Percentiles rank a stretch among this genome's conserved stretches.
These are phyloP conservation scores for Dusona sp. DNA, from an alignment of 2,888 invertebrate species.

Conservation along the genomic window DNA sequence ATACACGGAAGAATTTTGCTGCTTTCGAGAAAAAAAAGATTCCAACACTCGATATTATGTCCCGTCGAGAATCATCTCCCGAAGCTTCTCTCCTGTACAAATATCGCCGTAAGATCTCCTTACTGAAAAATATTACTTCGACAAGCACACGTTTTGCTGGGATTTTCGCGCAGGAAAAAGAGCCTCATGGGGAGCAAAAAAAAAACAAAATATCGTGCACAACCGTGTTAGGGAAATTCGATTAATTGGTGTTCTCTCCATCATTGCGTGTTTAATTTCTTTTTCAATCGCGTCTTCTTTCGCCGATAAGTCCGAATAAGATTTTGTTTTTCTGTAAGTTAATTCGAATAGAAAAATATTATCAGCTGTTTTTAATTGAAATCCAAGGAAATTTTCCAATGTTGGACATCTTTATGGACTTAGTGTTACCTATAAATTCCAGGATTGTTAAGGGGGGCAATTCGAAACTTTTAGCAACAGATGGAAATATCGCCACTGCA, in stretches of 20 bases:
- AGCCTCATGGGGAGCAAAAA: background rate
- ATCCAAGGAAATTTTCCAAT: background rate
- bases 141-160: background rate
- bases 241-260: background rate
- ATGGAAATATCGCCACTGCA: background rate
- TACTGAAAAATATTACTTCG: background rate
- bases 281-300: background rate
- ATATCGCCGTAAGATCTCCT: slow-evolving; percentile 27
- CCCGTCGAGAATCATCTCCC: slow-evolving; percentile 48
- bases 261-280: too few relatives aligned
- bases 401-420: background rate
- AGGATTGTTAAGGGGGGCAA: background rate
- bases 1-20: slow-evolving; percentile 61
- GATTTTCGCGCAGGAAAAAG: slow-evolving; percentile 13
- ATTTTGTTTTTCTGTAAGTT: too few relatives aligned
- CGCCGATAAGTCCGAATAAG: too few relatives aligned
- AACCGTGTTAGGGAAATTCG: background rate
- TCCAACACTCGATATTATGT: slow-evolving; percentile 43
- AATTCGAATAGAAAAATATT: too few relatives aligned
- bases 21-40: slow-evolving; percentile 44
- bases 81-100: background rate
- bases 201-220: background rate
- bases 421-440: background rate
- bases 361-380: too few relatives aligned
- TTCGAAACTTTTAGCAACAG: background rate